phyloP scores from a whole-genome alignment of 2,888 invertebrate genomes.

The Parascotia fuliginaria region DNA sequence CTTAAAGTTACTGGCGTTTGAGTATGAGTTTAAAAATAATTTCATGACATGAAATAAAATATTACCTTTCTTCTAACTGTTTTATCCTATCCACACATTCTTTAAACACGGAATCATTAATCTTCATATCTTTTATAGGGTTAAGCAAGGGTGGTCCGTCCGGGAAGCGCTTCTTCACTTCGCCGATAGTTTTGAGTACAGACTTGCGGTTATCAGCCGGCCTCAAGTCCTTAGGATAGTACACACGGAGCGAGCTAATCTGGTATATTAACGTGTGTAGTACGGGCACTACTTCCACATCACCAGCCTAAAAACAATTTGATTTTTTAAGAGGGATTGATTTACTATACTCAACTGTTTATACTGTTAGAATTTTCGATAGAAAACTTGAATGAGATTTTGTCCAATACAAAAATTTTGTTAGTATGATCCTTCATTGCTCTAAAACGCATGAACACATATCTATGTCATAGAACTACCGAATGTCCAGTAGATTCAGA shows the following conservation, averaged over 20 bases:
- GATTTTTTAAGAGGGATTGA: neutral
- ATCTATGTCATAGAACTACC: too few species aligned
- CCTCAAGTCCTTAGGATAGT: conserved; percentile 95
- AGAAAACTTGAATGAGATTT: too few species aligned
- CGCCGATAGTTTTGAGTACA: conserved; percentile 93
- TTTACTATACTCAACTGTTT: too few species aligned
- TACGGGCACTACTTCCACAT: conserved; percentile 96
- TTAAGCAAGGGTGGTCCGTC: conserved; percentile 95
- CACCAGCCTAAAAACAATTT: conserved; percentile 85
- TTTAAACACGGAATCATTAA: conserved; percentile 92
- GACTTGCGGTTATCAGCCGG: conserved; percentile 93
- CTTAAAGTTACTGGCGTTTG: too few species aligned
- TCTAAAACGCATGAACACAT: too few species aligned
- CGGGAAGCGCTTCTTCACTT: conserved; percentile 96
- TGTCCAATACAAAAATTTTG: too few species aligned
- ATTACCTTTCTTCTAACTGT: conserved; percentile 90
- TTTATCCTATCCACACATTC: conserved; percentile 93
- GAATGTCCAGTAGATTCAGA: too few species aligned
- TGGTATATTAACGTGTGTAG: conserved; percentile 92
- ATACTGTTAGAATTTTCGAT: too few species aligned
- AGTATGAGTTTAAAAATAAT: too few species aligned
- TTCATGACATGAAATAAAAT: neutral
- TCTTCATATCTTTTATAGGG: conserved; percentile 98
- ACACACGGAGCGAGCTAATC: conserved; percentile 95
- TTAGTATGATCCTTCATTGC: too few species aligned